Evolutionary conservation across 2,797 vertebrate species (phyloP).

Genomic region (Gambusia yucatana): DNA sequence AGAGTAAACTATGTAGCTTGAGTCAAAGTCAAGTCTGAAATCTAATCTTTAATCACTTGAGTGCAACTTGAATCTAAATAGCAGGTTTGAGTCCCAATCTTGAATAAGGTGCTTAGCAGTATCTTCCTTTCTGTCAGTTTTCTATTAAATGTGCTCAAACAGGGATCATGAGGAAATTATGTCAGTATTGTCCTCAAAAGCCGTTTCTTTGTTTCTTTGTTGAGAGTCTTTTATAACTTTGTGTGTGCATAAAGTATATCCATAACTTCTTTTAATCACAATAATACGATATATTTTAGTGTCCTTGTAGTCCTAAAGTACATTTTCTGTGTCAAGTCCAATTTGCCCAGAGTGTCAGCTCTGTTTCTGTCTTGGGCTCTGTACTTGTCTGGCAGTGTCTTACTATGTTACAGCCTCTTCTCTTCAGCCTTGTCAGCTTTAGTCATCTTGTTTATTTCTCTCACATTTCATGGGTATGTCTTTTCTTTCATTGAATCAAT

Average conservation of each 20-base stretch:
- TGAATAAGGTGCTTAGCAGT: not conserved
- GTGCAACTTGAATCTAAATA: not conserved
- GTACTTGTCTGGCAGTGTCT: slow-evolving; percentile 20
- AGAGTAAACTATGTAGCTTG: not conserved
- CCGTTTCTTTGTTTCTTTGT: not conserved
- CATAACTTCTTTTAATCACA: slow-evolving; percentile 5
- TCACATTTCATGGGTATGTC: slow-evolving; percentile 21
- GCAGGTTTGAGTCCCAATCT: not conserved
- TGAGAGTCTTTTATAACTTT: not conserved
- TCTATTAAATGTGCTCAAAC: not conserved
- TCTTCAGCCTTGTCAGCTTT: slow-evolving; percentile 44
- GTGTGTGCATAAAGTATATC: not conserved
- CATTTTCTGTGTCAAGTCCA: slow-evolving; percentile 32
- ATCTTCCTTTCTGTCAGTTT: not conserved
- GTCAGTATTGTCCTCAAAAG: not conserved
- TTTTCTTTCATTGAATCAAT: slow-evolving; percentile 32
- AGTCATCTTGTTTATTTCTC: slow-evolving; percentile 29
- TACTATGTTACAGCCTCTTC: slow-evolving; percentile 24
- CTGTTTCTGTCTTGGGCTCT: slow-evolving; percentile 27
- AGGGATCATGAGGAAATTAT: not conserved
- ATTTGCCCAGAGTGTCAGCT: slow-evolving; percentile 27
- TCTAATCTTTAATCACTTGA: not conserved
- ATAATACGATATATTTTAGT: not conserved
- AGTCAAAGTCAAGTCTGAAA: not conserved
- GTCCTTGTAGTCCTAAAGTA: slow-evolving; percentile 2